phyloP scores from a whole-genome alignment of 2,888 invertebrate genomes.

The Salticus scenicus region DNA sequence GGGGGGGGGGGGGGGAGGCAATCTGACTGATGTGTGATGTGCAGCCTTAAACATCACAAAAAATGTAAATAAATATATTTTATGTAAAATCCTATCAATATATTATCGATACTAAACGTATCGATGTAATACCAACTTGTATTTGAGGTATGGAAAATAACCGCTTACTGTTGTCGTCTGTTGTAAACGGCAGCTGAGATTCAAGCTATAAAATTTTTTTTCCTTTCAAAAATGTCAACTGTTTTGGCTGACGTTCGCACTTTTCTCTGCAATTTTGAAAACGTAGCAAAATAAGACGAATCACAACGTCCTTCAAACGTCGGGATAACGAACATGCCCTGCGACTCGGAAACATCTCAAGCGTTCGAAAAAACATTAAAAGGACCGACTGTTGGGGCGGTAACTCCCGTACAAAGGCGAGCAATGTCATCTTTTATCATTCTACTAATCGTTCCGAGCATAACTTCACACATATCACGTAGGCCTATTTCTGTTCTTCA shows the following conservation, averaged over 20 bases:
- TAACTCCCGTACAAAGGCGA: conserved; percentile 57
- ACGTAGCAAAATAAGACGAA: conserved; percentile 1
- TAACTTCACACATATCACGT: conserved; percentile 67
- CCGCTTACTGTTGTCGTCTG: no score
- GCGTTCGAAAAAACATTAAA: conserved; percentile 58
- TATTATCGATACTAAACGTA: no score
- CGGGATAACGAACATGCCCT: conserved; percentile 9
- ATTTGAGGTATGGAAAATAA: no score
- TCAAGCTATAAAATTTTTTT: no score
- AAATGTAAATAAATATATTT: no score
- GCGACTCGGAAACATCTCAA: conserved; percentile 37
- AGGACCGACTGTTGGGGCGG: conserved; percentile 57
- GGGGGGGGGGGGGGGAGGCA: no score
- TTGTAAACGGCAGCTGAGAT: no score
- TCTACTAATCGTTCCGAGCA: conserved; percentile 63
- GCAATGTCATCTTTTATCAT: conserved; percentile 67
- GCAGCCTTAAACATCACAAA: no score
- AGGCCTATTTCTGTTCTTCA: conserved; percentile 34
- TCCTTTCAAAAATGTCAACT: no score
- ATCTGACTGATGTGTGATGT: no score
- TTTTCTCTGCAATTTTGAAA: neutral
- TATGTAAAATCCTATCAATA: no score
- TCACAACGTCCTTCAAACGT: neutral
- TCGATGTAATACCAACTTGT: no score
- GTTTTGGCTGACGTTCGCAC: neutral